A percentile compares a stretch with the other conserved stretches of the same genome.
phyloP scores from a whole-genome alignment of 2,888 invertebrate species.

The Macrosoma leucophasiata region DNA sequence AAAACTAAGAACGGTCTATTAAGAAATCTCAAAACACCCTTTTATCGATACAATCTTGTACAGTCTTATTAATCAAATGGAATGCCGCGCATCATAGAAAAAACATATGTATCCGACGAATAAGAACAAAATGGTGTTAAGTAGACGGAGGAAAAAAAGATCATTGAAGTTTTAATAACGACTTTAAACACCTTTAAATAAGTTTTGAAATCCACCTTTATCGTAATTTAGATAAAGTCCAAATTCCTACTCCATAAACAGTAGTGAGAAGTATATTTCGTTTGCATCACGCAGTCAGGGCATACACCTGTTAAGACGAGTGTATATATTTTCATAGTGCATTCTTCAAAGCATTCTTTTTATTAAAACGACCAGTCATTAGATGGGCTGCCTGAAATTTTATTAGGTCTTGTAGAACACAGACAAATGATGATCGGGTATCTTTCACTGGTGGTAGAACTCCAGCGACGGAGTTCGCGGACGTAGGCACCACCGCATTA shows the following conservation, averaged over 20 bases:
- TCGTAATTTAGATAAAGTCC: neutral
- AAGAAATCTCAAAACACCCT: slow-evolving; percentile 59
- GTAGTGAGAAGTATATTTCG: neutral
- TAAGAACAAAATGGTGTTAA: slow-evolving; percentile 70
- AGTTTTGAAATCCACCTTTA: slow-evolving; percentile 25
- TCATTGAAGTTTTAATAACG: slow-evolving; percentile 34
- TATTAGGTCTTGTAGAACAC: too few species aligned
- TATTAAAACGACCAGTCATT: slow-evolving; percentile 34
- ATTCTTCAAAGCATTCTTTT: slow-evolving; percentile 58
- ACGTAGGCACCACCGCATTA: too few species aligned
- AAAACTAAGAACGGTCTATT: slow-evolving; percentile 50
- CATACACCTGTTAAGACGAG: slow-evolving; percentile 62
- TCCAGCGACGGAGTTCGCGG: too few species aligned
- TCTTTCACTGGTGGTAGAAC: too few species aligned
- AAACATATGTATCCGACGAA: slow-evolving; percentile 58
- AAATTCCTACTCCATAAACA: slow-evolving; percentile 6
- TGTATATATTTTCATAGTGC: slow-evolving; percentile 65
- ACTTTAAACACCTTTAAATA: slow-evolving; percentile 1
- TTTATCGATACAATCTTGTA: slow-evolving; percentile 59
- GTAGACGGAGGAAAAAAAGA: slow-evolving; percentile 45
- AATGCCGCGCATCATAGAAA: slow-evolving; percentile 55
- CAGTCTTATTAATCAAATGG: slow-evolving; percentile 57
- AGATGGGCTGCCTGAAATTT: too few species aligned
- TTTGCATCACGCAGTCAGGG: slow-evolving; percentile 18
- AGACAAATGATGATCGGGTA: too few species aligned